Percentiles rank a stretch among this genome's conserved stretches.
Evolutionary conservation across 92 coral and sea anemone genomes (phyloP).

Genomic region (Actinernus sp.): DNA sequence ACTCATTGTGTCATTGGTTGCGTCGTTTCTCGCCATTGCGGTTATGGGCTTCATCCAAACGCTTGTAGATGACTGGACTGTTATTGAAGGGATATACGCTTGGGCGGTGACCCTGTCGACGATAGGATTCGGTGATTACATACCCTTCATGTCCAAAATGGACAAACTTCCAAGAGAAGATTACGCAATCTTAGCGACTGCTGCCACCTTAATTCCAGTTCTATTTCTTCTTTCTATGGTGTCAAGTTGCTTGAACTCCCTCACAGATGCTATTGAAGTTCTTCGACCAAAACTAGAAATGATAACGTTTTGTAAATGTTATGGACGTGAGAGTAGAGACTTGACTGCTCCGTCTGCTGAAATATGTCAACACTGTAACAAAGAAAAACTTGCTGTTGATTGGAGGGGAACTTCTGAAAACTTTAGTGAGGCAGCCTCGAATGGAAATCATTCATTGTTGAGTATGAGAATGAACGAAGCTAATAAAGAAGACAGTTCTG

Average conservation of each 20-base stretch:
- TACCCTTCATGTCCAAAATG: not conserved
- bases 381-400: too few species aligned
- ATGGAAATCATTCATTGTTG: too few species aligned
- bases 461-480: too few species aligned
- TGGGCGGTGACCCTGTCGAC: not conserved
- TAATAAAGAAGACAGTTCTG: too few species aligned
- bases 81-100: constrained; percentile 2
- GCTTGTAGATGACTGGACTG: not conserved
- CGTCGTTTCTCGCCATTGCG: not conserved
- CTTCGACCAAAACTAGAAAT: too few species aligned
- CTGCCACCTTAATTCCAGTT: not conserved
- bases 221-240: not conserved
- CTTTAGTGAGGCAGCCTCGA: too few species aligned
- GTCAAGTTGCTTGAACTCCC: not conserved
- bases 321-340: too few species aligned
- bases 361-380: too few species aligned
- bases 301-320: too few species aligned
- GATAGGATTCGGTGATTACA: not conserved
- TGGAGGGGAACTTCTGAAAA: too few species aligned
- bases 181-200: not conserved
- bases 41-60: not conserved
- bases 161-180: not conserved
- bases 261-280: not conserved
- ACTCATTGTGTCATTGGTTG: not conserved
- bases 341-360: too few species aligned